These are phyloP conservation scores for Phthorimaea operculella DNA, from an alignment of 1,140 invertebrate genomes.

Conservation along the genomic window DNA sequence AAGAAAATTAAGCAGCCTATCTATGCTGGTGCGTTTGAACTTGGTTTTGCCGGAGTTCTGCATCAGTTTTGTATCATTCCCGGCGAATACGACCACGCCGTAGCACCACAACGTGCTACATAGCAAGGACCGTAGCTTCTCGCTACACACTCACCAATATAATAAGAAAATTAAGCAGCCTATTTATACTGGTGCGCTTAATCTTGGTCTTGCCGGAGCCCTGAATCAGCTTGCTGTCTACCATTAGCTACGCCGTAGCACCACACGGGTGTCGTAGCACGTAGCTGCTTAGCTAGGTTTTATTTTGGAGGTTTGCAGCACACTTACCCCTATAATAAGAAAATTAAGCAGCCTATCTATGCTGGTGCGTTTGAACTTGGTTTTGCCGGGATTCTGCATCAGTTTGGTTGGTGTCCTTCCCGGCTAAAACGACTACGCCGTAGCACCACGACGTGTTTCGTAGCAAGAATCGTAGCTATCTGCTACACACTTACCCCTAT, in stretches of 20 bases:
- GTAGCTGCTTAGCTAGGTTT: conserved; percentile 92
- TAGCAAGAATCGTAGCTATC: conserved; percentile 87
- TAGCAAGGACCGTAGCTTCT: conserved; percentile 90
- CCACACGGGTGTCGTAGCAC: conserved; percentile 94
- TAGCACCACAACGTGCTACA: conserved; percentile 98
- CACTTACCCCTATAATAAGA: conserved; percentile 94
- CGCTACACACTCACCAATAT: conserved; percentile 88
- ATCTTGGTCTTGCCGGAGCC: conserved; percentile 99
- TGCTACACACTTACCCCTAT: conserved; percentile 86
- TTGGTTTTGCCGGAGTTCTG: conserved; percentile 99
- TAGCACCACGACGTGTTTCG: conserved; percentile 98
- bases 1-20: conserved; percentile 96
- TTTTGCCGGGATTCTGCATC: conserved; percentile 99
- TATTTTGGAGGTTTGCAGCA: conserved; percentile 86
- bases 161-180: conserved; percentile 97
- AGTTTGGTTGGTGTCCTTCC: conserved; percentile 98
- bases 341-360: conserved; percentile 98
- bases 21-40: conserved; percentile 98
- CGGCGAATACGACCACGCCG: conserved; percentile 96
- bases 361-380: conserved; percentile 98
- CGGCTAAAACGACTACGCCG: conserved; percentile 96
- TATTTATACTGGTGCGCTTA: conserved; percentile 98
- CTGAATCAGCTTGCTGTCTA: conserved; percentile 99
- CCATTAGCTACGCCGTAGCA: conserved; percentile 95
- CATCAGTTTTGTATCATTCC: conserved; percentile 99